Percentiles rank a stretch among this genome's conserved stretches.
phyloP scores from a whole-genome alignment of 1,140 invertebrate species.

The Teleopsis dalmanni region DNA sequence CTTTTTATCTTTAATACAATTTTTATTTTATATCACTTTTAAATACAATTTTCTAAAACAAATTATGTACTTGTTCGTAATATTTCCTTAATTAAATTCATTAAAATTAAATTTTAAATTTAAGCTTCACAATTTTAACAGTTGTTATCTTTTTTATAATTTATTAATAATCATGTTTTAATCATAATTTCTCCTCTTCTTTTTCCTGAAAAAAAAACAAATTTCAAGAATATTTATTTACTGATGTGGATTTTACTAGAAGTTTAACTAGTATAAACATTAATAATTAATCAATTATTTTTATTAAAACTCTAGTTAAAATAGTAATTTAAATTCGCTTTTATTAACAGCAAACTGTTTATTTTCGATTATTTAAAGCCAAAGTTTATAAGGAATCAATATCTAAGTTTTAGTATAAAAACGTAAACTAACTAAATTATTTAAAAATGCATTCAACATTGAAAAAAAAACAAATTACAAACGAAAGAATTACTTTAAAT shows the following conservation, averaged over 20 bases:
- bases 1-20: not conserved
- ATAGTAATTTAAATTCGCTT: too few relatives aligned
- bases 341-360: too few relatives aligned
- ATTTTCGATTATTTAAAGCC: too few relatives aligned
- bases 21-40: too few relatives aligned
- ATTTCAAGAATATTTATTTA: too few relatives aligned
- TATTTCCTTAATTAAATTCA: not conserved
- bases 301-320: too few relatives aligned
- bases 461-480: not conserved
- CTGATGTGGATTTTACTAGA: too few relatives aligned
- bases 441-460: too few relatives aligned
- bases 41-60: conserved; percentile 36
- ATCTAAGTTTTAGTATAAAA: conserved; percentile 4
- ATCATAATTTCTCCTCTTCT: conserved; percentile 45
- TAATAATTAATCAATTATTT: too few relatives aligned
- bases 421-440: too few relatives aligned
- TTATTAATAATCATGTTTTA: conserved; percentile 20
- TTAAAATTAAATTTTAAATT: not conserved
- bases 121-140: conserved; percentile 7
- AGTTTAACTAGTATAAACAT: too few relatives aligned
- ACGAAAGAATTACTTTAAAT: too few relatives aligned
- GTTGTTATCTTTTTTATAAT: not conserved
- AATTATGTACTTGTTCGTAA: conserved; percentile 13
- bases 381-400: conserved; percentile 17
- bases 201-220: conserved; percentile 37